Percentiles rank a stretch among this genome's conserved stretches.
These are phyloP conservation scores for Zeuzera pyrina DNA, from an alignment of 2,888 invertebrate species.

Conservation along the genomic window DNA sequence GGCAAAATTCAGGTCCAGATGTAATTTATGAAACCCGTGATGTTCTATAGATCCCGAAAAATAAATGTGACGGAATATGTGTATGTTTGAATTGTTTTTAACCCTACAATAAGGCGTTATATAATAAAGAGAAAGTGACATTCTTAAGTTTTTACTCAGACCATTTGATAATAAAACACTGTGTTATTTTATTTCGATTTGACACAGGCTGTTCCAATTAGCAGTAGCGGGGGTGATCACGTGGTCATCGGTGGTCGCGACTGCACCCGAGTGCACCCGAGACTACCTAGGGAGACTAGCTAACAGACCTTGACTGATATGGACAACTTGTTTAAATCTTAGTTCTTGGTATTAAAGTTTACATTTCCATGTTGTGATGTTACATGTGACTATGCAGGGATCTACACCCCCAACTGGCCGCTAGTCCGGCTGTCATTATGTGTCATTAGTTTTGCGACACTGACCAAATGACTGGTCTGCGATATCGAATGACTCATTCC, in stretches of 20 bases:
- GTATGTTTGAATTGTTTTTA: too few relatives aligned
- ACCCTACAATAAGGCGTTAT: too few relatives aligned
- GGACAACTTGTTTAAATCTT: slow-evolving; percentile 16
- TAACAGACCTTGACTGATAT: slow-evolving; percentile 61
- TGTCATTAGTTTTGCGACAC: slow-evolving; percentile 73
- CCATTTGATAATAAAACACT: too few relatives aligned
- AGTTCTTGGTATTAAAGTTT: slow-evolving; percentile 26
- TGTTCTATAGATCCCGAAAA: too few relatives aligned
- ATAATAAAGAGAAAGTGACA: too few relatives aligned
- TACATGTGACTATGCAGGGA: slow-evolving; percentile 21
- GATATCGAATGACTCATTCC: slow-evolving; percentile 69
- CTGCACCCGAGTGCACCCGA: slow-evolving; percentile 42
- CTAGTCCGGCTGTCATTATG: slow-evolving; percentile 62
- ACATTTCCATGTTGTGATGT: slow-evolving; percentile 23
- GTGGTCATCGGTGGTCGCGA: slow-evolving; percentile 44
- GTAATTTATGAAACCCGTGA: too few relatives aligned
- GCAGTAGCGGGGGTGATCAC: slow-evolving; percentile 47
- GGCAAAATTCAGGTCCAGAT: too few relatives aligned
- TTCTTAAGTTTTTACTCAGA: too few relatives aligned
- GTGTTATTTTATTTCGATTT: too few relatives aligned
- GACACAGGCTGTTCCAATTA: slow-evolving; percentile 49
- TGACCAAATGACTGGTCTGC: slow-evolving; percentile 70
- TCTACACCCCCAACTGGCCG: slow-evolving; percentile 40
- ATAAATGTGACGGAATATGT: too few relatives aligned
- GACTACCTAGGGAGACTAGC: slow-evolving; percentile 50